Percentiles rank a stretch among this genome's conserved stretches.
Evolutionary conservation across 2,797 vertebrate species (phyloP).

Genomic region (Rhynchonycteris naso): DNA sequence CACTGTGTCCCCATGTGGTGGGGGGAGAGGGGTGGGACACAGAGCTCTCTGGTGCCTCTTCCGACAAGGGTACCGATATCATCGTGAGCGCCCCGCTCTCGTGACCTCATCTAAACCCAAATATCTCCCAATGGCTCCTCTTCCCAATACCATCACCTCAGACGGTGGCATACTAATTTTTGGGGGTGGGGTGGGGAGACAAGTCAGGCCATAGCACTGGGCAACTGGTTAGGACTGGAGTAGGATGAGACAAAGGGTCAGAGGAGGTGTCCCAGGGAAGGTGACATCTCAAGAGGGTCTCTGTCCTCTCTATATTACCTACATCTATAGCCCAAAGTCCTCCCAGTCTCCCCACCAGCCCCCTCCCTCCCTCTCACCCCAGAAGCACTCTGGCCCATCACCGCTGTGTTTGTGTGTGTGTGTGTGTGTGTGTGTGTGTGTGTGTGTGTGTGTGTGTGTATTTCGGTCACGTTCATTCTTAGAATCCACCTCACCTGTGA

Average conservation of each 20-base stretch:
- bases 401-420: not conserved
- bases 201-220: not conserved
- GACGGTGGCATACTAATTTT: not conserved
- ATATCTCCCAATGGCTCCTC: not conserved
- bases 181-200: too few species aligned
- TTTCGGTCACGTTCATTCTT: not conserved
- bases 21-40: too few species aligned
- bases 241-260: not conserved
- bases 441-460: accelerated
- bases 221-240: not conserved
- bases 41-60: not conserved
- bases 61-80: not conserved
- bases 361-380: accelerated
- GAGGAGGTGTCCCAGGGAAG: not conserved
- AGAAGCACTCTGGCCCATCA: not conserved
- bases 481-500: not conserved
- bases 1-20: not conserved
- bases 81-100: not conserved
- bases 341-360: too few species aligned
- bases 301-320: not conserved
- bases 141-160: not conserved
- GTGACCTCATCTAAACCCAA: not conserved
- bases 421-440: not conserved
- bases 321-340: not conserved
- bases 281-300: not conserved